phyloP scores from a whole-genome alignment of 2,888 invertebrate species.

The Rhimphoctona megacephalus region DNA sequence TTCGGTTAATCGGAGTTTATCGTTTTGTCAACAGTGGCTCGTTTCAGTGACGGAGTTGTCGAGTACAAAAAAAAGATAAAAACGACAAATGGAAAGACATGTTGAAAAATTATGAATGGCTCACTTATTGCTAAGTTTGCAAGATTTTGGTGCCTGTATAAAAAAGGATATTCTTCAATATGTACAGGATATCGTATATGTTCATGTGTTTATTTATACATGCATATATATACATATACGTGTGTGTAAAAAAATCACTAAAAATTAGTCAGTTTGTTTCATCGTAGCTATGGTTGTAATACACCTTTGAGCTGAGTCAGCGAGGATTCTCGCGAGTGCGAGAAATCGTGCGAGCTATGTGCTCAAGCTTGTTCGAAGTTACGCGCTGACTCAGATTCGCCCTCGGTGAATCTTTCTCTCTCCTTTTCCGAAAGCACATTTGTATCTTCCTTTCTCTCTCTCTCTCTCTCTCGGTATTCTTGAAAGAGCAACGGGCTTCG shows the following conservation, averaged over 20 bases:
- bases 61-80: not conserved
- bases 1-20: conserved; percentile 56
- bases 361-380: conserved; percentile 29
- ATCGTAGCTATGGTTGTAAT: conserved; percentile 51
- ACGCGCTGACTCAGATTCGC: conserved; percentile 84
- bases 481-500: conserved; percentile 47
- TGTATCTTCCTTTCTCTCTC: conserved; percentile 35
- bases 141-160: not conserved
- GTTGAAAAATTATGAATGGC: conserved; percentile 80
- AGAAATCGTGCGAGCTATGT: conserved; percentile 57
- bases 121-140: conserved; percentile 77
- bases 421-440: conserved; percentile 48
- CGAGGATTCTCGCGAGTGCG: conserved; percentile 74
- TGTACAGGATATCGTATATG: not conserved
- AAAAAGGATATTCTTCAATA: conserved; percentile 1
- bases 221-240: not conserved
- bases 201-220: not conserved
- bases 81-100: conserved; percentile 7
- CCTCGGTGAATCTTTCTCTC: conserved; percentile 71
- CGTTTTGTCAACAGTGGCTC: conserved; percentile 36
- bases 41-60: conserved; percentile 63
- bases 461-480: conserved; percentile 15
- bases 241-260: not conserved
- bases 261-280: conserved; percentile 65
- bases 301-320: conserved; percentile 80